phyloP scores from a whole-genome alignment of 2,888 invertebrate genomes.

The Nysson spinosus region DNA sequence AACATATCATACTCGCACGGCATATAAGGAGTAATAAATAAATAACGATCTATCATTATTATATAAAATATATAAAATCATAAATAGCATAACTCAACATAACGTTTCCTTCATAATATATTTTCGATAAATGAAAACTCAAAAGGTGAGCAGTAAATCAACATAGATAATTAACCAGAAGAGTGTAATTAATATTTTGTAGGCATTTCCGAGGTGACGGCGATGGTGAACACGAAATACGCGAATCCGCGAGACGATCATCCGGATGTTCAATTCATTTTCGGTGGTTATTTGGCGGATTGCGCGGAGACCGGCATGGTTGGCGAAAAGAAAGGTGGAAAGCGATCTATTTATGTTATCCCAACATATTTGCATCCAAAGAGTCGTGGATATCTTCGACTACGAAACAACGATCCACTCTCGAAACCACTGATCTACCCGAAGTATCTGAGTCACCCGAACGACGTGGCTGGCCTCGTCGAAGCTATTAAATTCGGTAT shows the following conservation, averaged over 20 bases:
- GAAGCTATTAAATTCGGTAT: slow-evolving; percentile 91
- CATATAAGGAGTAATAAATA: too few species aligned
- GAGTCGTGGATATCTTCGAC: slow-evolving; percentile 87
- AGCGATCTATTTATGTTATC: slow-evolving; percentile 85
- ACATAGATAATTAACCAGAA: too few species aligned
- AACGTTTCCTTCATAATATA: too few species aligned
- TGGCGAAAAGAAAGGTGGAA: slow-evolving; percentile 85
- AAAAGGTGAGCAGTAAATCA: too few species aligned
- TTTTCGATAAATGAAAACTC: too few species aligned
- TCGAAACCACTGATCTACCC: slow-evolving; percentile 91
- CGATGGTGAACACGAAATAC: slow-evolving; percentile 88
- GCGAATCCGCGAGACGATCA: slow-evolving; percentile 86
- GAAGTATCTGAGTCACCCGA: slow-evolving; percentile 86
- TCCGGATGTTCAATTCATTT: slow-evolving; percentile 92
- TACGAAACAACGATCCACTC: slow-evolving; percentile 88
- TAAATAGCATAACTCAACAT: too few species aligned
- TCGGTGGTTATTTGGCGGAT: slow-evolving; percentile 91
- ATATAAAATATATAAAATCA: too few species aligned
- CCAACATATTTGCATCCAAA: slow-evolving; percentile 92
- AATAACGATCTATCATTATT: too few species aligned
- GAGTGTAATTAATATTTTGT: slow-evolving; percentile 15
- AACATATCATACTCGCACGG: too few species aligned
- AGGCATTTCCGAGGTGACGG: slow-evolving; percentile 92
- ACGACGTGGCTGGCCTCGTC: slow-evolving; percentile 88
- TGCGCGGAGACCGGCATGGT: slow-evolving; percentile 93